Evolutionary conservation across 2,888 invertebrate species (phyloP).

Genomic region (Rhingia campestris): DNA sequence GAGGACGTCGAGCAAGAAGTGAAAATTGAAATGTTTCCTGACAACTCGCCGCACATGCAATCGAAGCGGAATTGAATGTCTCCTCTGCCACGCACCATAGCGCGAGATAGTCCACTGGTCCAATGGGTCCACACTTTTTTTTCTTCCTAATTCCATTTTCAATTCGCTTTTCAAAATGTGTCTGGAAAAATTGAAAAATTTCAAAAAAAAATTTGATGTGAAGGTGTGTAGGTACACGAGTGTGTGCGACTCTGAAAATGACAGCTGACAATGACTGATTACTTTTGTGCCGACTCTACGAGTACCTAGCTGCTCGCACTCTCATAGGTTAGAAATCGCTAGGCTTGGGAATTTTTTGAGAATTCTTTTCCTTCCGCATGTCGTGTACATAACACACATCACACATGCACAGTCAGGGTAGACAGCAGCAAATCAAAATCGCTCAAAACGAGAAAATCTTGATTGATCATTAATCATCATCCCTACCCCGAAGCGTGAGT

Average conservation of each 20-base stretch:
- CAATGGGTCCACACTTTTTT: background rate
- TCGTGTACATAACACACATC: constrained; percentile 35
- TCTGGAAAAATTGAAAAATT: constrained; percentile 56
- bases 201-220: constrained; percentile 23
- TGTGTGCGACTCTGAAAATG: constrained; percentile 62
- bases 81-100: constrained; percentile 33
- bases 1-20: constrained; percentile 55
- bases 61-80: constrained; percentile 68
- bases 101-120: constrained; percentile 33
- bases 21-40: constrained; percentile 75
- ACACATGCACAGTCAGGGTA: constrained; percentile 43
- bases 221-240: constrained; percentile 24
- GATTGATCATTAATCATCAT: constrained; percentile 74
- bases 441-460: constrained; percentile 73
- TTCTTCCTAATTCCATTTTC: constrained; percentile 24
- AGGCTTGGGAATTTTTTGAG: constrained; percentile 57
- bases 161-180: constrained; percentile 60
- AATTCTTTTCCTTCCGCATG: constrained; percentile 62
- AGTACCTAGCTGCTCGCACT: constrained; percentile 51
- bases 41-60: constrained; percentile 66
- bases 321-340: constrained; percentile 68
- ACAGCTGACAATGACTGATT: constrained; percentile 73
- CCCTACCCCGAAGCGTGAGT: constrained; percentile 47
- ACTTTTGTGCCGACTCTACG: constrained; percentile 50
- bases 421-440: constrained; percentile 73